Percentiles rank a stretch among this genome's conserved stretches.
These are phyloP conservation scores for Grus americana DNA, from an alignment of 2,113 vertebrate species.

Conservation along the genomic window DNA sequence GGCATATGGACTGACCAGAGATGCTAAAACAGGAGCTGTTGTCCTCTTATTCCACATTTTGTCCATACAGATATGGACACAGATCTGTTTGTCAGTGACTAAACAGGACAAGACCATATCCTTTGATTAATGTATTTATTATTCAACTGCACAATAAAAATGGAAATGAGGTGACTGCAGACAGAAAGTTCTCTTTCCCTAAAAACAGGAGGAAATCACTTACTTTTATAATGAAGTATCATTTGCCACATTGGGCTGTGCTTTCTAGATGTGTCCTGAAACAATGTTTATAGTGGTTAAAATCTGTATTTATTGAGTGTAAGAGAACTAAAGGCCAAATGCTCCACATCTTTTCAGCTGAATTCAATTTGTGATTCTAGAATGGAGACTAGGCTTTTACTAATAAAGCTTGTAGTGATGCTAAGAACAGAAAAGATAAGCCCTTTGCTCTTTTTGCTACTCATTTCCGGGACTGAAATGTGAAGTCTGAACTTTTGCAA, in stretches of 20 bases:
- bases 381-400: neutral
- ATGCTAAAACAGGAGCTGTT: neutral
- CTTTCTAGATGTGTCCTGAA: neutral
- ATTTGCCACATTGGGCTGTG: neutral
- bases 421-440: conserved; percentile 8
- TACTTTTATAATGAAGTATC: neutral
- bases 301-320: neutral
- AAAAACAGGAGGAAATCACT: neutral
- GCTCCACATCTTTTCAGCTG: neutral
- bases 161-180: neutral
- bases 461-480: conserved; percentile 9
- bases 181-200: neutral
- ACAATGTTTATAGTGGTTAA: neutral
- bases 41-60: neutral
- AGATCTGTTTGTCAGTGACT: neutral
- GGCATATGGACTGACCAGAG: neutral
- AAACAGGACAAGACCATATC: neutral
- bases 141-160: neutral
- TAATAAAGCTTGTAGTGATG: neutral
- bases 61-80: rapidly evolving
- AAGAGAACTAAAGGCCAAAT: neutral
- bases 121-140: neutral
- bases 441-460: neutral
- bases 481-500: conserved; percentile 19
- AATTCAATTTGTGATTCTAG: conserved; percentile 17